Base-by-base conservation (phyloP, 2,888 invertebrate species). In the Sepiola atlantica region DNA sequence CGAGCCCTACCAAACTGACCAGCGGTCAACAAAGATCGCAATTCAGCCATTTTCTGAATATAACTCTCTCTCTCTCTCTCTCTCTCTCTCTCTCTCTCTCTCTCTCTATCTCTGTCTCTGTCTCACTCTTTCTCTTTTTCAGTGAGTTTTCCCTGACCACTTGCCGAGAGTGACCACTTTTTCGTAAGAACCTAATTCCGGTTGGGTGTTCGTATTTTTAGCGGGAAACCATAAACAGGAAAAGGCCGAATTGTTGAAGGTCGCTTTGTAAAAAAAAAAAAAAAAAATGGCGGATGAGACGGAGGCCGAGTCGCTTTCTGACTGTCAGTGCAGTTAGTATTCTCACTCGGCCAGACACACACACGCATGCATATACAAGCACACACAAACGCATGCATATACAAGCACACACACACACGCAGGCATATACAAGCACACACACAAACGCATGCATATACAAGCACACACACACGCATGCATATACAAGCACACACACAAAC, bases 101-200 rank as follows among this genome's bases (percentile, higher is more conserved):
- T 45, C 45, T 45, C 45, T 45, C 45, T 45, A 2, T 45, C 45
- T 45, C 45, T 45, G 4, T 45, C 45, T 45, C 45, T 45, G 4
- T 45, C 45, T 45, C 45, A 4, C 45, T 45, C 45, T 77, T n/a
- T n/a, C 18, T 32, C 77, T 77, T 32, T 45, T 24, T 57, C 57
- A 77, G 32, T 77, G 4, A n/a, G 16, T 77, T 77, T 45, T 77
- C 77, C 4, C 32, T 77, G 77, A 3, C 77, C 77, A 77, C n/a
- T 77, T 77, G n/a, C 77, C 32, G 2, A 16, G 77, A 77, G 77
- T 77, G 77, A 77, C 77, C 77, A 77, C 77, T 77, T 77, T 77
- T 77, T 77, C 77, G 77, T 77, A 77, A 77, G 77, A 77, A 77
- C 32, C 77, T 77, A 77, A n/a, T 77, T 77, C 77, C 77, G 32